These are phyloP conservation scores for Eristalinus sepulchralis DNA, from an alignment of 2,888 invertebrate genomes.

Conservation along the genomic window DNA sequence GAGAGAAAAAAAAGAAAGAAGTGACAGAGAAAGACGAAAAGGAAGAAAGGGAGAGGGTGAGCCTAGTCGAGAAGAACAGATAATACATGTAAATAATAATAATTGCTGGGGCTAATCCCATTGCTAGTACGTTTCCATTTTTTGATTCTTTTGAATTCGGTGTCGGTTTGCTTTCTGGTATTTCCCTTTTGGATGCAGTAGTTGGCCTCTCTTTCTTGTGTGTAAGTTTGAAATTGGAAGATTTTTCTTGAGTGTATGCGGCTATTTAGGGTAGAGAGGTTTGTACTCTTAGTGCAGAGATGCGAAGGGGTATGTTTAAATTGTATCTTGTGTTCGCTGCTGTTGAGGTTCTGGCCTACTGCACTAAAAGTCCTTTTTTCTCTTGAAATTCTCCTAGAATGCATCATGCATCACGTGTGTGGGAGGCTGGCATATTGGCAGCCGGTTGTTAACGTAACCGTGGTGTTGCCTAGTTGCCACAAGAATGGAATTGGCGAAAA, in stretches of 20 bases:
- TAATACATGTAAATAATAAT: slow-evolving; percentile 58
- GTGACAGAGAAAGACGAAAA: not conserved
- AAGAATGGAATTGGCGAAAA: not conserved
- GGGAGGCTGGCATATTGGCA: slow-evolving; percentile 5
- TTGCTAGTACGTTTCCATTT: slow-evolving; percentile 42
- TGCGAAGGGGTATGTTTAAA: slow-evolving; percentile 1
- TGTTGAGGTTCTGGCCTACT: slow-evolving; percentile 37
- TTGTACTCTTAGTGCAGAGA: not conserved
- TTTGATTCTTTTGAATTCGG: slow-evolving; percentile 14
- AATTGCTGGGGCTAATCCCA: slow-evolving; percentile 43
- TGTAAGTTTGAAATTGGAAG: slow-evolving; percentile 26
- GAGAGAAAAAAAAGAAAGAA: slow-evolving; percentile 35
- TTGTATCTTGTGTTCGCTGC: not conserved
- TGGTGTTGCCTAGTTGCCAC: slow-evolving; percentile 22
- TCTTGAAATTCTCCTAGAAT: not conserved
- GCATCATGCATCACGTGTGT: slow-evolving; percentile 13
- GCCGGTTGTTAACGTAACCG: not conserved
- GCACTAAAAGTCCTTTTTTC: slow-evolving; percentile 21
- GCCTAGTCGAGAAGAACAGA: slow-evolving; percentile 26
- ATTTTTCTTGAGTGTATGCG: slow-evolving; percentile 23
- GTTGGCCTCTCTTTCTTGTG: slow-evolving; percentile 46
- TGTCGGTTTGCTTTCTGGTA: not conserved
- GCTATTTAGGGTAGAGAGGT: slow-evolving; percentile 23
- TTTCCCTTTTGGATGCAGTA: slow-evolving; percentile 21
- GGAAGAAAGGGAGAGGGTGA: slow-evolving; percentile 9